phyloP scores from a whole-genome alignment of 1,140 invertebrate genomes.

The Brachionus asplanchnoidis region DNA sequence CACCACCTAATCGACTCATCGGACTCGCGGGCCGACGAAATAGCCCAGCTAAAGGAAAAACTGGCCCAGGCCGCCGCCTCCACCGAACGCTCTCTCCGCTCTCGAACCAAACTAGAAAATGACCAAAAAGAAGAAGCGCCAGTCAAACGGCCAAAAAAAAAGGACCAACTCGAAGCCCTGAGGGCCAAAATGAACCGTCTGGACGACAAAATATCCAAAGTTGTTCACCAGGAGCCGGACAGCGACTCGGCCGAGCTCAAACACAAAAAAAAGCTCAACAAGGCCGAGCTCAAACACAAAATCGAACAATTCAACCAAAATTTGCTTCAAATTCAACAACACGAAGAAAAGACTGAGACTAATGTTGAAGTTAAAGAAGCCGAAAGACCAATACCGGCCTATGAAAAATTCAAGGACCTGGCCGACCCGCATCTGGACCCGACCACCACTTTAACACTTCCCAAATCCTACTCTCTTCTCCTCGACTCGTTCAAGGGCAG shows the following conservation, averaged over 20 bases:
- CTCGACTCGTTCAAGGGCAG: slow-evolving; percentile 35
- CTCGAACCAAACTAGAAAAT: background rate
- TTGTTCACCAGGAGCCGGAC: background rate
- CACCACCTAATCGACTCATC: background rate
- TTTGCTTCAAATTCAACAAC: slow-evolving; percentile 3
- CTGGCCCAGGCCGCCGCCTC: background rate
- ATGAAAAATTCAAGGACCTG: slow-evolving; percentile 26
- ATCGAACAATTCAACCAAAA: slow-evolving; percentile 37
- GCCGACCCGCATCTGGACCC: background rate
- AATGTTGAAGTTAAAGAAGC: background rate
- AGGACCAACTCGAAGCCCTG: slow-evolving; percentile 7
- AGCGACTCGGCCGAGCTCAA: background rate
- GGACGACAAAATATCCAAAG: slow-evolving; percentile 4
- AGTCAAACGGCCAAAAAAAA: background rate
- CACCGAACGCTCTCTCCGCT: background rate
- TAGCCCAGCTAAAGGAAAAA: slow-evolving; percentile 15
- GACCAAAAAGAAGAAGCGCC: background rate
- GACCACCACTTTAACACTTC: background rate
- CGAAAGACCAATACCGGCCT: slow-evolving; percentile 1
- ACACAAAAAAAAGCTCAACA: slow-evolving; percentile 17
- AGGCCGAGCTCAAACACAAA: slow-evolving; percentile 24
- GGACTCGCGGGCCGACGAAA: background rate
- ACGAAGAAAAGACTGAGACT: background rate
- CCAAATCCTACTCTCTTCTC: background rate
- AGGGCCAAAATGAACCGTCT: slow-evolving; percentile 24